Conservation (phyloP, 2,888 invertebrate genomes). For the Polyploca ridens region DNA sequence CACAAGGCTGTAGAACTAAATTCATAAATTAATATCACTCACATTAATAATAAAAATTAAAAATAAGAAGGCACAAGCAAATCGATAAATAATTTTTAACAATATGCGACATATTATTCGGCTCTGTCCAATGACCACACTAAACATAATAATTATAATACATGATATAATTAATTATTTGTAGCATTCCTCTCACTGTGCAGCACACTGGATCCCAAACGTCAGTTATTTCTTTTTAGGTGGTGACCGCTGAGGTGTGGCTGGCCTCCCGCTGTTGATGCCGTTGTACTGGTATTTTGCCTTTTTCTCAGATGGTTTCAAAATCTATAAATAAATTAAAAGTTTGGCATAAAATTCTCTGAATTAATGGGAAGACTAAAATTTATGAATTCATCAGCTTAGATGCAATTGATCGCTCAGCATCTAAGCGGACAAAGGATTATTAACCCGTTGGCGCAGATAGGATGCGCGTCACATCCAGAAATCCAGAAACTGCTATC, state of each 20-base stretch:
- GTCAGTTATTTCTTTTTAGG: constrained; percentile 89
- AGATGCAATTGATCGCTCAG: no score
- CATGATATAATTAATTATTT: constrained; percentile 81
- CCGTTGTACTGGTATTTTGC: constrained; percentile 99
- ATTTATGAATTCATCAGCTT: no score
- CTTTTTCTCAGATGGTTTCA: constrained; percentile 99
- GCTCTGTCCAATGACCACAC: constrained; percentile 75
- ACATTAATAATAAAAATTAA: constrained; percentile 75
- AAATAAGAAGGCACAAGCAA: constrained; percentile 82
- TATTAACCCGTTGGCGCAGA: no score
- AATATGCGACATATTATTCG: constrained; percentile 70
- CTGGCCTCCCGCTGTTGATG: constrained; percentile 93
- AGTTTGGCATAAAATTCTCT: neutral
- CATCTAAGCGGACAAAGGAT: no score
- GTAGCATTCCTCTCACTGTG: constrained; percentile 82
- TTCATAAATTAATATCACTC: constrained; percentile 82
- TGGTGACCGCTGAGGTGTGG: constrained; percentile 92
- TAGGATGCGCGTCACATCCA: no score
- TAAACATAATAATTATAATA: constrained; percentile 79
- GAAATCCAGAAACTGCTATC: no score
- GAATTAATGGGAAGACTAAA: neutral
- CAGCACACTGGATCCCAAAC: constrained; percentile 78
- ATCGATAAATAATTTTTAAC: constrained; percentile 79
- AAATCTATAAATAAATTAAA: constrained; percentile 87
- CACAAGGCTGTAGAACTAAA: constrained; percentile 73